Conservation (phyloP, 2,113 vertebrate species). For the Podilymbus podiceps region DNA sequence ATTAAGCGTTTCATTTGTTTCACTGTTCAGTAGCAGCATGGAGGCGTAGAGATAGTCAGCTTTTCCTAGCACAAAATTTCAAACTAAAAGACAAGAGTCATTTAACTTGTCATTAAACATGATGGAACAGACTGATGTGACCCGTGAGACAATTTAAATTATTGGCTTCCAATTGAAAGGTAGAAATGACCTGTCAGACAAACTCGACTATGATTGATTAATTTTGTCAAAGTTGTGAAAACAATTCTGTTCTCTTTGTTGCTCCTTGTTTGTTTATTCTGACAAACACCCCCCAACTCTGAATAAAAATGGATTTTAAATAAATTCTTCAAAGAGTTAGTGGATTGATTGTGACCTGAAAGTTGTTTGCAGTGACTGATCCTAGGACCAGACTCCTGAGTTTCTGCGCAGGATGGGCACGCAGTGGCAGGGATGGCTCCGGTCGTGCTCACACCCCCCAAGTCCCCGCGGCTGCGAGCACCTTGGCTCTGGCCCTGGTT, state of each 20-base stretch:
- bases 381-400: not conserved
- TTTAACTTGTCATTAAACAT: constrained; percentile 39
- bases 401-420: not conserved
- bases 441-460: rapidly evolving
- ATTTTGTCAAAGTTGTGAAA: not conserved
- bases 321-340: not conserved
- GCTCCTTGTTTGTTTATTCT: not conserved
- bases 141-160: not conserved
- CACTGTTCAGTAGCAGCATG: not conserved
- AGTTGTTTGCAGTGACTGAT: not conserved
- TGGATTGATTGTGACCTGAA: not conserved
- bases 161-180: constrained; percentile 17
- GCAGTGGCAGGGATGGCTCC: not conserved
- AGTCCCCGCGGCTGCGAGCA: not conserved
- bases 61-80: too few relatives aligned
- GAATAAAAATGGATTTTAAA: not conserved
- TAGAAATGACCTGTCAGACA: constrained; percentile 36
- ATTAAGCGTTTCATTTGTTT: not conserved
- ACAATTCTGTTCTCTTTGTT: not conserved
- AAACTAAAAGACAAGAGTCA: not conserved
- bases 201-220: not conserved
- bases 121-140: constrained; percentile 42
- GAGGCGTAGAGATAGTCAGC: not conserved
- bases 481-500: not conserved
- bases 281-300: not conserved